Base-by-base conservation (phyloP, 2,797 vertebrate species). In the Octomys mimax region DNA sequence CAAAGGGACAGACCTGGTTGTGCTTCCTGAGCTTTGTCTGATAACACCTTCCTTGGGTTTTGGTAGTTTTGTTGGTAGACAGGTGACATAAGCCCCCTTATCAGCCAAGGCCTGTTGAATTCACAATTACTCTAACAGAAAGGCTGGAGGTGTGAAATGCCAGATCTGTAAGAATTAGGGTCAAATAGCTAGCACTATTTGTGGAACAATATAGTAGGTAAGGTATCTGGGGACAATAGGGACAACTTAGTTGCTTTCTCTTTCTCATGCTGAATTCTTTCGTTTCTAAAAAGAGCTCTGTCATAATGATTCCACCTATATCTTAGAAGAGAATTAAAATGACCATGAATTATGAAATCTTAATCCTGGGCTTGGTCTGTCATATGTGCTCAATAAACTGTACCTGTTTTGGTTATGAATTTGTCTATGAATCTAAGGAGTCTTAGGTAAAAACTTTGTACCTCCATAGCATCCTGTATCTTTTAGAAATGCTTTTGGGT, bases 401-500 rank as follows among this genome's bases (percentile, higher is more conserved):
- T 28, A 33, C 2, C n/a, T 70, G 28, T 6, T 59, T 88, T 64
- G 59, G 18, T 70, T 62, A 57, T 85, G 85, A 49, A 49, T 49
- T 54, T 87, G 39, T 19, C 10, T 54, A 36, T 52, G 21, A 86
- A 49, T 57, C n/a, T 14, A 81, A 89, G 81, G 84, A 89, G 26
- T 42, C 26, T 1, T 46, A 46, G 68, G 31, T 81, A 46, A 39
- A 85, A 77, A 21, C 68, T 49, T n/a, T 88, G 5, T 80, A 54
- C 13, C 14, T 71, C 4, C 1, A 42, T 0, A 93, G 24, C 26
- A 3, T 52, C 52, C n/a, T 49, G 6, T 49, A 28, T 46, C 21
- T 68, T 79, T 85, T 70, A 87, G 68, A 87, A 90, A 82, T 64
- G 21, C 54, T 79, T 88, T 83, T 46, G 66, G 10, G 84, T 54